phyloP scores from a whole-genome alignment of 1,140 invertebrate species.

The Nephotettix cincticeps region DNA sequence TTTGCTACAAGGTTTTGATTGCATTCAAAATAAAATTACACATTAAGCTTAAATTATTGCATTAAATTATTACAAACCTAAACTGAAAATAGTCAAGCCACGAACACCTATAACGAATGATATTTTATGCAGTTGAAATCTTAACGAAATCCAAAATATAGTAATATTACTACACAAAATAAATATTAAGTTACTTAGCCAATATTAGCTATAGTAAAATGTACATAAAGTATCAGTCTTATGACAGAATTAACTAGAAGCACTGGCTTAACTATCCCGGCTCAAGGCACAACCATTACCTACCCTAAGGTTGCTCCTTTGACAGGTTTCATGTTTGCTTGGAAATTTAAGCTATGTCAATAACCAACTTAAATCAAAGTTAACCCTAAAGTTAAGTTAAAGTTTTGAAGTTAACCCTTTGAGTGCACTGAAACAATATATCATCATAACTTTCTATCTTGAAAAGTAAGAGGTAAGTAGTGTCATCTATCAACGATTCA shows the following conservation, averaged over 20 bases:
- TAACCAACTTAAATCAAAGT: no score
- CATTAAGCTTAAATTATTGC: neutral
- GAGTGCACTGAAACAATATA: no score
- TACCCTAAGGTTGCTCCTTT: no score
- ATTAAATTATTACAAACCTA: neutral
- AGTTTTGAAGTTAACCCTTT: no score
- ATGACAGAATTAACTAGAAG: constrained; percentile 14
- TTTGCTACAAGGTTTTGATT: neutral
- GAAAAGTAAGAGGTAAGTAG: no score
- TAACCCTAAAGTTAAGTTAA: no score
- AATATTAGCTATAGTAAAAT: neutral
- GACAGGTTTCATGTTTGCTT: no score
- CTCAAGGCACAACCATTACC: neutral
- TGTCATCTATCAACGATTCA: no score
- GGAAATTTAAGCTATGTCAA: no score
- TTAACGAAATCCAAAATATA: neutral
- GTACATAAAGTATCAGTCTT: constrained; percentile 8
- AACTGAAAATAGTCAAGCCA: no score
- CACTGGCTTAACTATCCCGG: neutral
- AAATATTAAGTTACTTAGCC: constrained; percentile 11
- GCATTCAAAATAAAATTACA: neutral
- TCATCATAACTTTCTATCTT: no score
- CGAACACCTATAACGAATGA: no score
- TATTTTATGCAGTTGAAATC: neutral
- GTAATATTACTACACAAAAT: neutral